Conservation (phyloP, 2,113 vertebrate species). For the Cavia porcellus region DNA sequence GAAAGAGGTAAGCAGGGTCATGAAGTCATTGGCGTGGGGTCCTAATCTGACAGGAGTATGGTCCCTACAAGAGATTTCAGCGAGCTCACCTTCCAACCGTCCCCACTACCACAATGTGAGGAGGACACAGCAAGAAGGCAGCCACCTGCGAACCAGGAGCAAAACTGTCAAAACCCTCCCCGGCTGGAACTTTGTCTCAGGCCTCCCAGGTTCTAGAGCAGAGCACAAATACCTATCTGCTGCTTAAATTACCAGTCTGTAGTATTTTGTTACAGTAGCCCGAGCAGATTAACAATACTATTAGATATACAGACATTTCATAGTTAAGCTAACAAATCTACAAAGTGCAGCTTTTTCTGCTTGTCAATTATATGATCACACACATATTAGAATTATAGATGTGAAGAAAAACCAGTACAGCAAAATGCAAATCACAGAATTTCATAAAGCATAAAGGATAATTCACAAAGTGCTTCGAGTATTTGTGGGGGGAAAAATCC, state of each 20-base stretch:
- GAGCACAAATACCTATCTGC: not conserved
- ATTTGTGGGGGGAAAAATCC: not conserved
- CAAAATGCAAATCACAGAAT: not conserved
- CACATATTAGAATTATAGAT: not conserved
- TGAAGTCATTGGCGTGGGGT: not conserved
- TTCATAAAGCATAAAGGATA: not conserved
- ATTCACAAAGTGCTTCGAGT: not conserved
- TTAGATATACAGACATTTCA: not conserved
- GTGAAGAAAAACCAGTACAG: not conserved
- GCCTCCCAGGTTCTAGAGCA: not conserved
- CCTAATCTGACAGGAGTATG: not conserved
- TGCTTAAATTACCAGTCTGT: not conserved
- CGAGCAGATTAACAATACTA: not conserved
- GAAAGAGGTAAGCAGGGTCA: not conserved
- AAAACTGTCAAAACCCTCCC: not conserved
- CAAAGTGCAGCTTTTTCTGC: slow-evolving; percentile 13
- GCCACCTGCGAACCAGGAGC: not conserved
- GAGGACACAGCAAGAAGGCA: not conserved
- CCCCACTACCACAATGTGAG: not conserved
- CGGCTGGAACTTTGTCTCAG: not conserved
- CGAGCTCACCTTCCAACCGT: not conserved
- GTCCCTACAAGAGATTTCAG: not conserved
- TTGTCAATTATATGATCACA: not conserved
- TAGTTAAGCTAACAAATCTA: not conserved
- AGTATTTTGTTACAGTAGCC: not conserved